A percentile compares a stretch with the other conserved stretches of the same genome.
Evolutionary conservation across 2,113 vertebrate species (phyloP).

Genomic region (Oostethus manadensis): DNA sequence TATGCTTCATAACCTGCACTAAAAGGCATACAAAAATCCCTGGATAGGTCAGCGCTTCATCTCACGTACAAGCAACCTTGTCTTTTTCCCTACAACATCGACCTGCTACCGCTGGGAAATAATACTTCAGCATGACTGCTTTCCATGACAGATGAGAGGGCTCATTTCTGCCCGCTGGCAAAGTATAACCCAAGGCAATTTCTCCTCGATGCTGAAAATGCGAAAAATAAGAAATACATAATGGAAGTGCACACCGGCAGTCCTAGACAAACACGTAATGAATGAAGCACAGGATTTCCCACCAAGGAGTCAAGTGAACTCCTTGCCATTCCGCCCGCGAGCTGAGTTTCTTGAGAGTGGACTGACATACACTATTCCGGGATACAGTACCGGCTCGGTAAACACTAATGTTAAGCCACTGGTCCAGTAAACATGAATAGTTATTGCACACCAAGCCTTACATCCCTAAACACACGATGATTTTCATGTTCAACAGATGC

Average conservation of each 20-base stretch:
- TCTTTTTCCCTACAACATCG: conserved; percentile 17
- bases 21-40: too few relatives aligned
- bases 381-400: too few relatives aligned
- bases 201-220: conserved; percentile 39
- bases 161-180: conserved; percentile 21
- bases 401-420: too few relatives aligned
- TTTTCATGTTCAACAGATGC: too few relatives aligned
- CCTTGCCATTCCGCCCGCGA: too few relatives aligned
- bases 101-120: conserved; percentile 22
- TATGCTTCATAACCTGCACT: too few relatives aligned
- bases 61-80: conserved; percentile 7
- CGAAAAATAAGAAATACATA: conserved; percentile 39
- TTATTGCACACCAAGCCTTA: too few relatives aligned
- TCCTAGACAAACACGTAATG: conserved; percentile 27
- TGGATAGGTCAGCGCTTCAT: too few relatives aligned
- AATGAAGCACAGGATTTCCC: conserved; percentile 13
- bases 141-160: conserved; percentile 33
- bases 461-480: too few relatives aligned
- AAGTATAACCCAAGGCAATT: conserved; percentile 23
- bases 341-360: too few relatives aligned
- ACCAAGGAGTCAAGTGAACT: conserved; percentile 12
- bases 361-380: too few relatives aligned
- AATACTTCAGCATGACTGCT: conserved; percentile 24
- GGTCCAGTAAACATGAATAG: too few relatives aligned
- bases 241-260: conserved; percentile 29